A percentile compares a stretch with the other conserved stretches of the same genome.
phyloP scores from a whole-genome alignment of 2,888 invertebrate species.

The Leucoptera coffeella region DNA sequence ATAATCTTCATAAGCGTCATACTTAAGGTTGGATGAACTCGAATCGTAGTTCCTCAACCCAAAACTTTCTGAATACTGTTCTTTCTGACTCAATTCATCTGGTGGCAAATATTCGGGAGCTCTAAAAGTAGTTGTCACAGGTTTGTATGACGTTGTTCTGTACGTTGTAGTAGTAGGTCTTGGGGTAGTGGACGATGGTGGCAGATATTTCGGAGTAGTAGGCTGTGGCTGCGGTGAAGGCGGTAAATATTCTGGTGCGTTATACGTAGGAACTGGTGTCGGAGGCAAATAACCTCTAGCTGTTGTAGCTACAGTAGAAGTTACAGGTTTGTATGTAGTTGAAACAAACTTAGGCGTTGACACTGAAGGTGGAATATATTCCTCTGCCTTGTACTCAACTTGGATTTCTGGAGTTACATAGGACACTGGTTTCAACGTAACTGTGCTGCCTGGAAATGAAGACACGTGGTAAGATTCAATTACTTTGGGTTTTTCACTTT shows the following conservation, averaged over 20 bases:
- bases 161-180: constrained; percentile 14
- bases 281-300: constrained; percentile 5
- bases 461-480: constrained; percentile 26
- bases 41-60: constrained; percentile 14
- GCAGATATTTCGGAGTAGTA: constrained; percentile 11
- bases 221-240: constrained; percentile 8
- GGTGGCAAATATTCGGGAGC: constrained; percentile 29
- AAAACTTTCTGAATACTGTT: constrained; percentile 15
- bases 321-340: constrained; percentile 8
- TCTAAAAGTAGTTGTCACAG: constrained; percentile 12
- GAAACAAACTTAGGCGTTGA: constrained; percentile 5
- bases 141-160: constrained; percentile 7
- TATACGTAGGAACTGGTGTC: constrained; percentile 1
- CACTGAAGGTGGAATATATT: constrained; percentile 30
- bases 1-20: constrained; percentile 22
- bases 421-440: constrained; percentile 14
- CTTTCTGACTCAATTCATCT: constrained; percentile 12
- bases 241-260: constrained; percentile 6
- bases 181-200: constrained; percentile 14
- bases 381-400: constrained; percentile 27
- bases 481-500: constrained; percentile 14
- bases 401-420: constrained; percentile 35
- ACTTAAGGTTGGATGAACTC: constrained; percentile 14
- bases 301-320: constrained; percentile 18
- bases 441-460: constrained; percentile 17